Evolutionary conservation across 2,888 invertebrate genomes (phyloP).

Genomic region (Alviniconcha strummeri): DNA sequence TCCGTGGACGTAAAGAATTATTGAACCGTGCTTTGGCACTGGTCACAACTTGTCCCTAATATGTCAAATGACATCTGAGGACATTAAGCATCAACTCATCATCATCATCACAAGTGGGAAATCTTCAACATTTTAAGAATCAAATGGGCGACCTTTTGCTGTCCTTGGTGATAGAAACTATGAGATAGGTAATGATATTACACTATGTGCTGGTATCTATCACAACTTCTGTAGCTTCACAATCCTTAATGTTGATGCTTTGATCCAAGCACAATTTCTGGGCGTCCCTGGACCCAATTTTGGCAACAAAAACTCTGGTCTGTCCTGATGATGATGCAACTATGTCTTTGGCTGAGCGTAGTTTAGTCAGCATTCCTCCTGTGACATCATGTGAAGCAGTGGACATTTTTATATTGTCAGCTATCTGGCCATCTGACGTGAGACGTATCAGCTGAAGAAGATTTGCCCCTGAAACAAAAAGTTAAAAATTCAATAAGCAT

Average conservation of each 20-base stretch:
- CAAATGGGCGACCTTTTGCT: no score
- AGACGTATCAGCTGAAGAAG: slow-evolving; percentile 45
- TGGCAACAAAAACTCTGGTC: slow-evolving; percentile 52
- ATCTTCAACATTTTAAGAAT: no score
- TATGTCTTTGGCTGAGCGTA: slow-evolving; percentile 53
- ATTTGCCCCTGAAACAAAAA: slow-evolving; percentile 44
- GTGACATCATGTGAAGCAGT: slow-evolving; percentile 52
- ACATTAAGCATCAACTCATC: no score
- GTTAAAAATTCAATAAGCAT: no score
- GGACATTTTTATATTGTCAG: slow-evolving; percentile 37
- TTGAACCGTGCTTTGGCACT: no score
- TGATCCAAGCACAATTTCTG: slow-evolving; percentile 32
- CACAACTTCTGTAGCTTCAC: slow-evolving; percentile 28
- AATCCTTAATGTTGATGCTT: not conserved
- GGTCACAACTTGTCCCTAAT: no score
- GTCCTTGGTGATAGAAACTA: no score
- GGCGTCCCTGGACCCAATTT: slow-evolving; percentile 46
- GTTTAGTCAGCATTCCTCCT: slow-evolving; percentile 57
- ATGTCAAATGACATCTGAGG: no score
- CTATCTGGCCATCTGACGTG: slow-evolving; percentile 34
- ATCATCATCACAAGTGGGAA: no score
- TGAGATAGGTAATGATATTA: not conserved
- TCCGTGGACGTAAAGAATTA: no score
- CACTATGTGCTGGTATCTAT: not conserved
- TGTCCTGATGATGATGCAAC: slow-evolving; percentile 41